These are phyloP conservation scores for Clistopyga incitator DNA, from an alignment of 2,888 invertebrate genomes.

Conservation along the genomic window DNA sequence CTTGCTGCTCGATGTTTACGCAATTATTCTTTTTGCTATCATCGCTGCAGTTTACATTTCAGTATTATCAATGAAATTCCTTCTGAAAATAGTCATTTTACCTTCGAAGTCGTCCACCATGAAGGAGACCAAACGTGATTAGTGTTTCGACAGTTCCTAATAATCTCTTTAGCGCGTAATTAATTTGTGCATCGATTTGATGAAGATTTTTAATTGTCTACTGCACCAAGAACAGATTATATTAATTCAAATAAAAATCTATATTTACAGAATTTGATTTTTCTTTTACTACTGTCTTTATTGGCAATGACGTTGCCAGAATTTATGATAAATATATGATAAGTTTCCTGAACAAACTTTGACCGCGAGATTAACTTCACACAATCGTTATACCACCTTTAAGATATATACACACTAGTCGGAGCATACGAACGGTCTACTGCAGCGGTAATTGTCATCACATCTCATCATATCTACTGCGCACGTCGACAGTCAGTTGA, in stretches of 20 bases:
- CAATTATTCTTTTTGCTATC: slow-evolving; percentile 7
- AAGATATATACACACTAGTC: no score
- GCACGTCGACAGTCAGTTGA: no score
- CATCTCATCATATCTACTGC: no score
- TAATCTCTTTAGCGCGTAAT: background rate
- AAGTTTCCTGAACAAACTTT: no score
- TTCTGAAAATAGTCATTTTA: slow-evolving; percentile 15
- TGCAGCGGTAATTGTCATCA: no score
- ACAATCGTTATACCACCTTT: no score
- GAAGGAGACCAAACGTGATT: slow-evolving; percentile 47
- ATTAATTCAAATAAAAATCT: background rate
- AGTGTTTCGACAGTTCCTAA: slow-evolving; percentile 13
- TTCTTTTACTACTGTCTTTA: no score
- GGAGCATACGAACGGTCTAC: no score
- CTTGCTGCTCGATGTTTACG: slow-evolving; percentile 70
- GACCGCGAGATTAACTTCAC: no score
- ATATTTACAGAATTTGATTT: background rate
- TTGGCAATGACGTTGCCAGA: no score
- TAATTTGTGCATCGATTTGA: background rate
- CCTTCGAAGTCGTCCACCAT: background rate
- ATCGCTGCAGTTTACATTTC: background rate
- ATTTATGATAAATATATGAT: no score
- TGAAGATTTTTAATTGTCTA: background rate
- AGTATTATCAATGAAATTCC: slow-evolving; percentile 13
- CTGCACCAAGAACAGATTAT: background rate